Evolutionary conservation across 2,113 vertebrate genomes (phyloP), one percentile per base, ranked within the genome.

Genomic region (Sorex fumeus): DNA sequence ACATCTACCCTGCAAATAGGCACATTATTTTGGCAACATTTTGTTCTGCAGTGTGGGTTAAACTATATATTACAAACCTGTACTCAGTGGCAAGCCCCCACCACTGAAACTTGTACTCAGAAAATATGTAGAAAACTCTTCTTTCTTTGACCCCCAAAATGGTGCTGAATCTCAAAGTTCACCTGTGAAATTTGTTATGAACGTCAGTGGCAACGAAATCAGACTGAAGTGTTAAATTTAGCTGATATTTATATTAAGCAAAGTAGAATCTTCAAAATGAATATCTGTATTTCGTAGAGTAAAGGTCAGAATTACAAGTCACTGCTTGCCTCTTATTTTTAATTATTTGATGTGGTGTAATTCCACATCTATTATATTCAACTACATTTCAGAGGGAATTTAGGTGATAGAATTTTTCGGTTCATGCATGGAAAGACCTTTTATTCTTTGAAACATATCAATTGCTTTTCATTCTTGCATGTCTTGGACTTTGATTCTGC

Each of bases 1-100:
- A 94, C 95, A 94, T 94, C 86, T 74, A 36, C 95, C 69, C 92
- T 95, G 74, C 66, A 97, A 91, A 96, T 96, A 92, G 74, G 80
- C 91, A 87, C 72, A 92, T 92, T 13, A 4, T 95, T 76, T 85
- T 95, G 96, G 94, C 94, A 96, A 87, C 40, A 87, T 93, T 47
- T 84, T 75, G 74, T 78, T 77, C 7, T 74, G 50, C 30, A 69
- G 60, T 80, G 10, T n/a, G 6, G 25, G 25, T 79, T 85, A 95
- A 10, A 53, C 94, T 88, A 64, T 88, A 64, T 53, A 78, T 57
- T 86, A 10, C 32, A 95, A 93, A 3, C 21, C 70, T 34, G 27
- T 86, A 88, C 78, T 77, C 94, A 78, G 81, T 86, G 36, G 19
- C 77, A 64, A 87, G 43, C 88, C 89, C 93, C 87, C 85, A 71